phyloP scores from a whole-genome alignment of 2,113 vertebrate genomes.

The Notothenia coriiceps region DNA sequence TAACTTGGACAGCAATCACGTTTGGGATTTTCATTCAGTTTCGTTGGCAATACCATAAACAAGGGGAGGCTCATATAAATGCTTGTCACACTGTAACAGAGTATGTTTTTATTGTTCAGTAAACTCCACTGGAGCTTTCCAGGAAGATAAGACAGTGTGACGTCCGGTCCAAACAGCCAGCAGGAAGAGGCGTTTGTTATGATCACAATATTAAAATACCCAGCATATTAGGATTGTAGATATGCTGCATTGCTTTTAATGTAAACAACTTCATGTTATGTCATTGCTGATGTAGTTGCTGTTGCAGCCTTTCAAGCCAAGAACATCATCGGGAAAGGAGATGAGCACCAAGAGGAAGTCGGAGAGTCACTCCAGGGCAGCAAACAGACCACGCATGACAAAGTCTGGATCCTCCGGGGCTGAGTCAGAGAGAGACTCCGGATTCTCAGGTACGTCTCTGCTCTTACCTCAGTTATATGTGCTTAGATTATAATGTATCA shows the following conservation, averaged over 20 bases:
- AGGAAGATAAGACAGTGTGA: neutral
- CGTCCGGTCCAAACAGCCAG: neutral
- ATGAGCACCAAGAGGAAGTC: constrained; percentile 79
- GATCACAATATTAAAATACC: neutral
- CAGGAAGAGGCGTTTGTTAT: neutral
- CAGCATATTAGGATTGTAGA: neutral
- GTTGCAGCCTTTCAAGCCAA: neutral
- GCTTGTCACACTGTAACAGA: neutral
- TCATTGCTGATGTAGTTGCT: constrained; percentile 25
- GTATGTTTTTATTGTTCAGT: neutral
- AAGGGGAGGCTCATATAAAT: neutral
- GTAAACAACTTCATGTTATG: neutral
- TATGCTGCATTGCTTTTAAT: neutral
- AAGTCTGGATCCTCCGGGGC: constrained; percentile 56
- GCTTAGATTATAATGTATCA: neutral
- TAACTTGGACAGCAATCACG: neutral
- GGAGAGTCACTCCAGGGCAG: constrained; percentile 54
- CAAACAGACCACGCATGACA: constrained; percentile 56
- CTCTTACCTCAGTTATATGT: neutral
- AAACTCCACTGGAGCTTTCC: neutral
- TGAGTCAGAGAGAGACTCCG: constrained; percentile 93
- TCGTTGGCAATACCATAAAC: neutral
- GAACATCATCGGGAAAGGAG: constrained; percentile 24
- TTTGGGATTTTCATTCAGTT: neutral
- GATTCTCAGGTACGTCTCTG: constrained; percentile 89